Base-by-base conservation (phyloP, 1,140 invertebrate species). In the Zaprionus kolodkinae region DNA sequence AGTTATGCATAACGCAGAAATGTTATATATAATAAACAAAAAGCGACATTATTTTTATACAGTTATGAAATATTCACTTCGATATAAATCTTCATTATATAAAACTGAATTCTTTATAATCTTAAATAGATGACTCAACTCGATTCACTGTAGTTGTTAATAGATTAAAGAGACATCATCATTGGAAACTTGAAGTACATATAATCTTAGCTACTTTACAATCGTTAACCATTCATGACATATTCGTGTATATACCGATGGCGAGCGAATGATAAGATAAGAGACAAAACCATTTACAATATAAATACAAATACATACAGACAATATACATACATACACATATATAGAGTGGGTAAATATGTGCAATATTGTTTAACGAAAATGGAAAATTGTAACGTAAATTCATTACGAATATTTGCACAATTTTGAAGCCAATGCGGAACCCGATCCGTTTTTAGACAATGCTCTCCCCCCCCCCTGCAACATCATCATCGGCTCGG, bases 351-450 rank as follows among this genome's bases (percentile, higher is more conserved):
- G 35, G 36, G 15, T 38, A 52, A n/a, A 62, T 62, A 69, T 33
- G 50, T n/a, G 40, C 43, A 25, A 72, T 33, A 17, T 60, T 60
- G 64, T 67, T 55, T 54, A 43, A 35, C 45, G 25, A 66, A 62
- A 27, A 54, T 45, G 30, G n/a, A 13, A 43, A 66, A 69, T 40
- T 67, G 27, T 67, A 75, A 73, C 64, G 45, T 66, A 79, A 91
- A 76, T 84, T 78, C 74, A 82, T 87, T 83, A 75, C 72, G 71
- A 77, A 79, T 82, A 89, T 91, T 85, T 91, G 69, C 87, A 86
- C 78, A 89, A 86, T 83, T 40, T 40, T 2, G 13, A 40, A n/a
- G 38, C 38, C 38, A 50, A 12, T n/a, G 40, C 40, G 45, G 15
- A 50, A 50, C 45, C 45, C 45, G 45, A 50, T 50, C 17, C 45